Evolutionary conservation across 2,888 invertebrate species (phyloP).

Genomic region (Eupithecia subumbrata): DNA sequence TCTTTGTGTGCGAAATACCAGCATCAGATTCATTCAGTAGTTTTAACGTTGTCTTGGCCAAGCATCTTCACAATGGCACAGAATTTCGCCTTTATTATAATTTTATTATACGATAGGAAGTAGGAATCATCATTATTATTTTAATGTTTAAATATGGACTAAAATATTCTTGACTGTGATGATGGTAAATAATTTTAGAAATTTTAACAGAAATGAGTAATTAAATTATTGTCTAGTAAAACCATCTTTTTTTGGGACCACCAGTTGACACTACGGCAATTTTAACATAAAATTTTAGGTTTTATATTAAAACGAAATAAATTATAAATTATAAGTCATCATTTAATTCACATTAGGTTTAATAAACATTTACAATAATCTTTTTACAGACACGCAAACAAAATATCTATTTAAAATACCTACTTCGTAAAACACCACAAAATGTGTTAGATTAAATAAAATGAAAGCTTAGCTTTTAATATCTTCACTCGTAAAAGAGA

Average conservation of each 20-base stretch:
- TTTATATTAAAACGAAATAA: not conserved
- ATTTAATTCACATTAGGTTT: conserved; percentile 76
- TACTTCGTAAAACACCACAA: conserved; percentile 25
- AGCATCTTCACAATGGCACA: not conserved
- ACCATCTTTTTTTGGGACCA: not conserved
- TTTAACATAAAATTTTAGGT: not conserved
- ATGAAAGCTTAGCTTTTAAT: conserved; percentile 18
- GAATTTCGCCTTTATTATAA: not conserved
- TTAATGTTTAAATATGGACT: conserved; percentile 8
- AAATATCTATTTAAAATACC: conserved; percentile 46
- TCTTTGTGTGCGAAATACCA: not conserved
- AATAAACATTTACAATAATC: conserved; percentile 69
- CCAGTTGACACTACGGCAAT: not conserved
- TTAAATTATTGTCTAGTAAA: conserved; percentile 10
- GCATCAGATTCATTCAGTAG: not conserved
- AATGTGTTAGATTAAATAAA: conserved; percentile 24
- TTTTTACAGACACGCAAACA: conserved; percentile 69
- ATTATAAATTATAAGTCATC: conserved; percentile 54
- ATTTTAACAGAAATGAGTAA: conserved; percentile 32
- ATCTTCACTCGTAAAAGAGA: conserved; percentile 11
- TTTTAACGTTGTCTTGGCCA: not conserved
- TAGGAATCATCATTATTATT: not conserved
- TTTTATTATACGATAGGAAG: not conserved
- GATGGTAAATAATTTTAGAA: conserved; percentile 47
- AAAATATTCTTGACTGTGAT: conserved; percentile 62